Percentiles rank a stretch among this genome's conserved stretches.
These are phyloP conservation scores for Ondatra zibethicus DNA, from an alignment of 2,113 vertebrate genomes.

Conservation along the genomic window DNA sequence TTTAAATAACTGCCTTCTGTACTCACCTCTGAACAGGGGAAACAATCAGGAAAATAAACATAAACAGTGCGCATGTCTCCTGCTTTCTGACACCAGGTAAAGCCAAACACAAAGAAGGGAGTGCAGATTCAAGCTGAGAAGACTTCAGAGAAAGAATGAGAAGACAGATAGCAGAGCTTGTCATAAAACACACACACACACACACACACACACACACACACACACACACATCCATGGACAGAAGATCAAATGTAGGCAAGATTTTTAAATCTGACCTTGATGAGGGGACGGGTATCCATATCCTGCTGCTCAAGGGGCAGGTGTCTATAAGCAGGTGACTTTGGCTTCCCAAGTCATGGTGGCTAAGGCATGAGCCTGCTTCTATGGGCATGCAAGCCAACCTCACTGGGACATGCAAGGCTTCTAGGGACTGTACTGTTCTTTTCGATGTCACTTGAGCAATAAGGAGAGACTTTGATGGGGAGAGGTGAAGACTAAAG, in stretches of 20 bases:
- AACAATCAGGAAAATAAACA: neutral
- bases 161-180: neutral
- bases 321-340: too few species aligned
- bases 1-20: neutral
- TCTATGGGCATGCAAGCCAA: fast-evolving
- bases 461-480: too few species aligned
- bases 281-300: neutral
- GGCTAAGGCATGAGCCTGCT: fast-evolving
- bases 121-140: neutral
- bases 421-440: fast-evolving
- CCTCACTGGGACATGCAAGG: fast-evolving
- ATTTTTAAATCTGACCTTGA: neutral
- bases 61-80: fast-evolving
- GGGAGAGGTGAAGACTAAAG: neutral
- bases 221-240: neutral
- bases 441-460: neutral
- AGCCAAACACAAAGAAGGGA: neutral
- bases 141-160: neutral
- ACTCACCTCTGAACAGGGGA: neutral
- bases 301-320: neutral
- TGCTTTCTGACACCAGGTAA: neutral
- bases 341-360: fast-evolving
- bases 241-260: neutral
- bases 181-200: neutral
- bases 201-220: neutral